A percentile compares a stretch with the other conserved stretches of the same genome.
These are phyloP conservation scores for Machaerirhynchus nigripectus DNA, from an alignment of 2,113 vertebrate species.

Conservation along the genomic window DNA sequence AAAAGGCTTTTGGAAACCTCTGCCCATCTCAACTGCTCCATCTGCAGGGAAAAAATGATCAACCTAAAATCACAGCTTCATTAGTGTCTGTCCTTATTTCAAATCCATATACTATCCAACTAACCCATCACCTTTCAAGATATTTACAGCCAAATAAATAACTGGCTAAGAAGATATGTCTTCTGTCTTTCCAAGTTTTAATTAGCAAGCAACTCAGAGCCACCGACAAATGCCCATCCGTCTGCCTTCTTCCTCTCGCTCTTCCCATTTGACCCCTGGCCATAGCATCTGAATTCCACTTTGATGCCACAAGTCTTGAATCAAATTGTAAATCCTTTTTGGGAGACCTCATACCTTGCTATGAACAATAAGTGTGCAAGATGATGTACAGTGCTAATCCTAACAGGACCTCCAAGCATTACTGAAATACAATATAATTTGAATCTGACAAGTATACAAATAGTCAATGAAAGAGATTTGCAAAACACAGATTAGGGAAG, in stretches of 20 bases:
- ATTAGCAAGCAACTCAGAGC: neutral
- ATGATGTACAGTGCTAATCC: neutral
- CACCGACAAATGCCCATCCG: neutral
- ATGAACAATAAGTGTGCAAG: rapidly evolving
- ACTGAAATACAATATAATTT: neutral
- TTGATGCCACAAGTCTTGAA: neutral
- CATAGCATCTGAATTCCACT: neutral
- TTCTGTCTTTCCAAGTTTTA: neutral
- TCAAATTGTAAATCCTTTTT: neutral
- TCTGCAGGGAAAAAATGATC: neutral
- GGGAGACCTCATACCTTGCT: neutral
- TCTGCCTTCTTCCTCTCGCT: neutral
- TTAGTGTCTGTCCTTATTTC: neutral
- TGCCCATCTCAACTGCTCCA: neutral
- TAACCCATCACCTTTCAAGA: neutral
- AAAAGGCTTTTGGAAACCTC: neutral
- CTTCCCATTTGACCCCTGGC: neutral
- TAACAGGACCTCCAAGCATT: neutral
- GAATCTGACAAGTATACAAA: neutral
- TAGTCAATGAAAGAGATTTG: neutral
- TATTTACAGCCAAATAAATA: neutral
- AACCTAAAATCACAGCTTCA: neutral
- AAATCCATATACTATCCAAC: neutral
- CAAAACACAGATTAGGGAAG: neutral
- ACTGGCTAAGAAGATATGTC: neutral